Base-by-base conservation (phyloP, 92 coral and sea anemone genomes). In the Epizoanthus illoricatus region DNA sequence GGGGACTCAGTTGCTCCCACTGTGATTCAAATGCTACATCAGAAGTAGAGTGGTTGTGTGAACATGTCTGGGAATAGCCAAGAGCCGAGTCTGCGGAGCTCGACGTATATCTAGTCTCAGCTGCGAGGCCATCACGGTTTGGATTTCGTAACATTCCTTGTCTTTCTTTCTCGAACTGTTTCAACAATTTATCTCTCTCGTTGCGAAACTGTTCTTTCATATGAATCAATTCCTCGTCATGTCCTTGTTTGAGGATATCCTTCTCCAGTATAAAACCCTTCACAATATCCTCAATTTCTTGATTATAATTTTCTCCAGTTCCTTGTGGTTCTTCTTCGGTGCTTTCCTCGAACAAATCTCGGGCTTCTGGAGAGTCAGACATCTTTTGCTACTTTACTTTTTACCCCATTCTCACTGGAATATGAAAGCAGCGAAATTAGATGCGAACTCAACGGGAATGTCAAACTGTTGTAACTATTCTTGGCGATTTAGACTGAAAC, bases 211-310 rank as follows among this genome's bases (percentile, higher is more conserved):
- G 80, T 11, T 82, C 90, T 89, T 87, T 91, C 90, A 97, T 91
- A 72, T 90, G 86, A 33, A 52, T 64, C 36, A 97, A 84, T 55
- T 97, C 98, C 52, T 94, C 98, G 79, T 88, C 90, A 67, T 97
- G 99, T 20, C 98, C 91, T 73, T 97, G 95, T 52, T 92, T 87
- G 76, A 97, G 82, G 18, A 93, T 84, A 43, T 97, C 99, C 85
- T 97, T 97, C 78, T 97, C 99, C 76, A 93, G 83, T n/a, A 90
- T 88, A 61, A 93, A 95, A 42, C 98, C 98, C 49, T 84, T 89
- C 18, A 93, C 96, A 21, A 90, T 91, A 62, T 96, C 99, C 84
- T 91, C 96, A 28, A 91, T 93, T 83, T 93, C 97, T 40, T 84
- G 87, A 74, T 94, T 83, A 79, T 81, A 87, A 65, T 84, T 91